Conservation (phyloP, 2,797 vertebrate genomes). For the Syndactyla subalaris region DNA sequence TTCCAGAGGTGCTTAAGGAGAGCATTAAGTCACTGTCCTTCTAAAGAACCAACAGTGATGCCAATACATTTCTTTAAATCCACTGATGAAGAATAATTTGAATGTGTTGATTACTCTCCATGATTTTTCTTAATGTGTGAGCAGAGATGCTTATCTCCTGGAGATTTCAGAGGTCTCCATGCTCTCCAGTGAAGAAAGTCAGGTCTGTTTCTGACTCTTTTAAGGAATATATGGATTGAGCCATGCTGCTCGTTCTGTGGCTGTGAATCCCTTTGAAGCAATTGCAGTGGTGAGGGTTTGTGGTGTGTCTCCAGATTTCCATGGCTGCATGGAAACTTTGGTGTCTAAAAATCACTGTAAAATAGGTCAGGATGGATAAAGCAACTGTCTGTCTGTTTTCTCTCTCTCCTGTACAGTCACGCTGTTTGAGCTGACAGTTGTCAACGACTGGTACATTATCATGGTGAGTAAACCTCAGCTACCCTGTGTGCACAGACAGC, state of each 20-base stretch:
- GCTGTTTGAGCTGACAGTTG: slow-evolving; percentile 95
- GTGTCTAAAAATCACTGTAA: neutral
- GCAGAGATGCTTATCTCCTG: neutral
- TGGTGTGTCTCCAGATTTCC: neutral
- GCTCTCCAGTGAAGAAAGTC: neutral
- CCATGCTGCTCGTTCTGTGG: neutral
- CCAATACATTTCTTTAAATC: neutral
- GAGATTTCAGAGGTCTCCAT: neutral
- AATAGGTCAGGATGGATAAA: neutral
- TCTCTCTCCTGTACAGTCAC: slow-evolving; percentile 82
- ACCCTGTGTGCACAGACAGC: neutral
- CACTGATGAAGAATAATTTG: neutral
- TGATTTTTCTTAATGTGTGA: neutral
- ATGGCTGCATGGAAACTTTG: neutral
- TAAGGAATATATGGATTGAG: neutral
- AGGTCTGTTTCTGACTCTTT: neutral
- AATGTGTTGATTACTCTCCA: neutral
- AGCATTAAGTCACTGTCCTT: neutral
- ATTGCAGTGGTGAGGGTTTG: neutral
- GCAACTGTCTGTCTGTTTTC: neutral
- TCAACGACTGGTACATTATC: slow-evolving; percentile 99
- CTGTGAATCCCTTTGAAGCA: neutral
- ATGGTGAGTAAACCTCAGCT: slow-evolving; percentile 83
- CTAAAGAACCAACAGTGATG: neutral
- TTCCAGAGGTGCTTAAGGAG: neutral